Evolutionary conservation across 2,797 vertebrate genomes (phyloP).

Genomic region (Taeniopygia guttata): DNA sequence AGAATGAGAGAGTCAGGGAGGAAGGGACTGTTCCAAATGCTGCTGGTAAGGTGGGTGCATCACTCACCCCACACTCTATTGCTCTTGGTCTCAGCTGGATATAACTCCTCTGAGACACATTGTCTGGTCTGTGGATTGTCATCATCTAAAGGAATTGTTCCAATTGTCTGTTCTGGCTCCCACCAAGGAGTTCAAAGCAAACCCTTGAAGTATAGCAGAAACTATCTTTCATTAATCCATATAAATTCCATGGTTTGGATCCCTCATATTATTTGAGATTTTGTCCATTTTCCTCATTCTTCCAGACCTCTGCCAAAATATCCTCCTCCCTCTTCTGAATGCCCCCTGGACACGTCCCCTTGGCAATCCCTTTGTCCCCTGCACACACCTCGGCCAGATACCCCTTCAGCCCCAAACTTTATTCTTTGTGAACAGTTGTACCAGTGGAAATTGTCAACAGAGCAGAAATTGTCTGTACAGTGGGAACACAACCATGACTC

Average conservation of each 20-base stretch:
- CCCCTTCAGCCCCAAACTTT: neutral
- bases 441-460: neutral
- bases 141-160: neutral
- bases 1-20: neutral
- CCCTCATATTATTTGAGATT: neutral
- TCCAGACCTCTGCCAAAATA: neutral
- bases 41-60: neutral
- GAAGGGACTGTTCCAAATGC: neutral
- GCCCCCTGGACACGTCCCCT: rapidly evolving
- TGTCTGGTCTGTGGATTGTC: neutral
- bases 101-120: neutral
- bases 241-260: neutral
- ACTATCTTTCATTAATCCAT: neutral
- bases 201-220: neutral
- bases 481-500: neutral
- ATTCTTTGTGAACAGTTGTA: neutral
- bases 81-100: neutral
- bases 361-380: neutral
- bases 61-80: neutral
- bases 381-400: neutral
- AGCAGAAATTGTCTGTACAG: neutral
- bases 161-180: neutral
- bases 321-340: neutral
- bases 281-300: neutral
- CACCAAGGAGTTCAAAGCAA: neutral